Evolutionary conservation across 2,888 invertebrate species (phyloP), one percentile per base, ranked within the genome.

Genomic region (Eugnorisma glareosa): DNA sequence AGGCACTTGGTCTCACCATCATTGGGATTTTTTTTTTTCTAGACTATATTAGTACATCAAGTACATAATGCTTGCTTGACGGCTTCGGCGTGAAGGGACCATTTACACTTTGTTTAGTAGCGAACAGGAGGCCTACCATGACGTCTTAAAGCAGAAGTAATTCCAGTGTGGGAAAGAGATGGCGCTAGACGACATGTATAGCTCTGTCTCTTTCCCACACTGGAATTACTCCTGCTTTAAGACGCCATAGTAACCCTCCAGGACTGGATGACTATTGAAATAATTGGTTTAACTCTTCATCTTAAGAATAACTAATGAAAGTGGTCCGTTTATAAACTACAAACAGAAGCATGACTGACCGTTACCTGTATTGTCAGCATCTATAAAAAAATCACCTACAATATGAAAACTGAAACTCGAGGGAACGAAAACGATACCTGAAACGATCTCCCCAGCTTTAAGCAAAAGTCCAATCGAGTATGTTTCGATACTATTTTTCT

Each of bases 401-500:
- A 64, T 64, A 40, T 40, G 6, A 40, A 69, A 37, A 28, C 28
- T 18, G 4, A 68, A 71, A 15, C 72, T 28, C 35, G 40, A 40
- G 31, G 2, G 31, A n/a, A 59, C 31, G 61, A 45, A 28, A 6
- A n/a, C 13, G 35, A 73, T 37, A 81, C 43, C 31, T 64, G 24
- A 24, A 45, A 13, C n/a, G n/a, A 54, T n/a, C 15, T 67, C 21
- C 45, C 8, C 18, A 54, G 54, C 45, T 72, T 54, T 24, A 80
- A 54, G 24, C 59, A 10, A 37, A 78, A n/a, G 54, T 43, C 43
- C 54, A 31, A 59, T 59, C 13, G 31, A 40, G 15, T 54, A 64
- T 15, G 10, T 84, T 79, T 59, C 71, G 51, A 70, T 68, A 48
- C 59, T 73, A 61, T 77, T 66, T 72, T 63, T 63, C 71, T 64